Percentiles rank a stretch among this genome's conserved stretches.
Conservation (phyloP, 1,140 invertebrate species). For the Dufourea novaeangliae region DNA sequence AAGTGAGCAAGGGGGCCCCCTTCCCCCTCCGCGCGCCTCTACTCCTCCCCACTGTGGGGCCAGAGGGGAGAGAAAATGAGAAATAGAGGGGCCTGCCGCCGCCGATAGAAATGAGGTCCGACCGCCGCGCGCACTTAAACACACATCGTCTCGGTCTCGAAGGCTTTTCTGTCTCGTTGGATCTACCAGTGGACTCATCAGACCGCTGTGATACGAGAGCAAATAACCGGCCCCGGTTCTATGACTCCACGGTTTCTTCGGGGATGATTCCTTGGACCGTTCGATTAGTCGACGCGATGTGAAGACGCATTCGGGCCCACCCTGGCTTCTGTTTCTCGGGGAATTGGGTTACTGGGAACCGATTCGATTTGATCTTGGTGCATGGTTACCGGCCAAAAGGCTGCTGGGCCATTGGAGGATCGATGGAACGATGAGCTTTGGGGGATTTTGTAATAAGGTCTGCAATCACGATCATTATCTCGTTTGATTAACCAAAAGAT, state of each 20-base stretch:
- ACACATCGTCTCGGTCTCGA: slow-evolving; percentile 52
- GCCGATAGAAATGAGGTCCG: slow-evolving; percentile 56
- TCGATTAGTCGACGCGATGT: too few species aligned
- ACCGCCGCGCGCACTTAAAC: slow-evolving; percentile 64
- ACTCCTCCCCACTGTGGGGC: slow-evolving; percentile 12
- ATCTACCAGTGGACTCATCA: not conserved
- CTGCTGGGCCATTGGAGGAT: too few species aligned
- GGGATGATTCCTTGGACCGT: not conserved
- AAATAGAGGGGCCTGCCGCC: slow-evolving; percentile 66
- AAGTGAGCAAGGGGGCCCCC: slow-evolving; percentile 68
- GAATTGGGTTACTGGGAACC: not conserved
- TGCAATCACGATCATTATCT: too few species aligned
- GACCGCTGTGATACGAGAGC: not conserved
- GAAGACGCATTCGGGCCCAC: too few species aligned
- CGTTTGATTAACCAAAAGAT: too few species aligned
- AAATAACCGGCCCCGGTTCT: not conserved
- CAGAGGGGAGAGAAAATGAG: slow-evolving; percentile 69
- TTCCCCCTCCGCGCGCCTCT: not conserved
- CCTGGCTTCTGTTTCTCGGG: not conserved
- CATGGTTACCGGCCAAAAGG: too few species aligned
- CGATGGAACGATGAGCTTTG: too few species aligned
- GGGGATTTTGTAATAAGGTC: too few species aligned
- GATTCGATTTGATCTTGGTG: too few species aligned
- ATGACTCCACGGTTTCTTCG: too few species aligned
- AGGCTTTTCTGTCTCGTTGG: not conserved